Conservation (phyloP, 2,113 vertebrate genomes). For the Vombatus ursinus region DNA sequence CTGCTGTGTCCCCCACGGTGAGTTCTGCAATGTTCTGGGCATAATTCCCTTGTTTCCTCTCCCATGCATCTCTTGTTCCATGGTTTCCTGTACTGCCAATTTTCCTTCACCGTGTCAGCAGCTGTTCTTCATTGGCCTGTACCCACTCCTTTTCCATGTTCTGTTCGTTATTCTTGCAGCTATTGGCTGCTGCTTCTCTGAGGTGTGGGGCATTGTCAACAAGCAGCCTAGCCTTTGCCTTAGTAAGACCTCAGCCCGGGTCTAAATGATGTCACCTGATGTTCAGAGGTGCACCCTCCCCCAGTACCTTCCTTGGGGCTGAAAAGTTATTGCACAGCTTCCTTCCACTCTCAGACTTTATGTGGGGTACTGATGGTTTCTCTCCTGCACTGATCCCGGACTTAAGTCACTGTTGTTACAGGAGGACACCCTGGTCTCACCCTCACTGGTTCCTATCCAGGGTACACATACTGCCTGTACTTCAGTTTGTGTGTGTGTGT, state of each 20-base stretch:
- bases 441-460: not conserved
- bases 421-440: not conserved
- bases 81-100: not conserved
- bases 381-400: not conserved
- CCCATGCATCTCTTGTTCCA: not conserved
- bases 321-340: not conserved
- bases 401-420: not conserved
- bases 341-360: not conserved
- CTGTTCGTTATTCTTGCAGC: not conserved
- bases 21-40: not conserved
- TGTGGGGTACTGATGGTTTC: not conserved
- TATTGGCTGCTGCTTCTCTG: not conserved
- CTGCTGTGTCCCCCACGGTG: not conserved
- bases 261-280: not conserved
- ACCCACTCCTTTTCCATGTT: not conserved
- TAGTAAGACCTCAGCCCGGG: not conserved
- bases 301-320: not conserved
- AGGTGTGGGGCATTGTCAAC: not conserved
- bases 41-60: not conserved
- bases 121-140: not conserved
- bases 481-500: not conserved
- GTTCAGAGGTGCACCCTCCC: not conserved
- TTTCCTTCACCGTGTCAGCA: not conserved
- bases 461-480: not conserved
- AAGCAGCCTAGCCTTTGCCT: not conserved